A percentile compares a stretch with the other conserved stretches of the same genome.
phyloP scores from a whole-genome alignment of 2,888 invertebrate species.

The Caenorhabditis becei region DNA sequence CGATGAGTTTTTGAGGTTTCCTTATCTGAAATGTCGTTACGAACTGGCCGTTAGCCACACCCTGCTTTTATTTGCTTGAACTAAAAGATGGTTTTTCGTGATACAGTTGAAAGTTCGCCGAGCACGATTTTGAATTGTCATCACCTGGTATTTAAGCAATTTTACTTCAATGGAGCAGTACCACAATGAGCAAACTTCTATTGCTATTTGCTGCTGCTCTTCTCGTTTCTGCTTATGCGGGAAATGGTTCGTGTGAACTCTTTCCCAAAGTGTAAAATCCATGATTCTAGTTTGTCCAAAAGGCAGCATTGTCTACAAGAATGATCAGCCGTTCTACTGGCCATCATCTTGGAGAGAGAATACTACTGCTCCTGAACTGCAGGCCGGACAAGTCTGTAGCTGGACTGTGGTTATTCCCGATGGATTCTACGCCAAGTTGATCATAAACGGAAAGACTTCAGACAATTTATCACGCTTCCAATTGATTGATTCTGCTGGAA shows the following conservation, averaged over 20 bases:
- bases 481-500: conserved; percentile 40
- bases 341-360: conserved; percentile 32
- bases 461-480: conserved; percentile 9
- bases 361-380: conserved; percentile 16
- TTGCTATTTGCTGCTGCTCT: not conserved
- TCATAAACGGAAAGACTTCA: conserved; percentile 28
- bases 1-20: not conserved
- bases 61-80: not conserved
- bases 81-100: not conserved
- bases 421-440: conserved; percentile 33
- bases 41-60: not conserved
- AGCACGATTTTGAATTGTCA: not conserved
- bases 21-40: not conserved
- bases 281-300: not conserved
- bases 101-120: not conserved
- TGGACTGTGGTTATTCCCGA: conserved; percentile 34
- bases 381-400: conserved; percentile 22
- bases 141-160: not conserved
- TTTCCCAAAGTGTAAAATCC: too few relatives aligned
- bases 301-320: conserved; percentile 18
- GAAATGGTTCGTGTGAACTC: too few relatives aligned
- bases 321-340: conserved; percentile 18
- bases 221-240: not conserved
- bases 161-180: not conserved
- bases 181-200: not conserved